These are phyloP conservation scores for Nebria salina DNA, from an alignment of 2,888 invertebrate species.

Conservation along the genomic window DNA sequence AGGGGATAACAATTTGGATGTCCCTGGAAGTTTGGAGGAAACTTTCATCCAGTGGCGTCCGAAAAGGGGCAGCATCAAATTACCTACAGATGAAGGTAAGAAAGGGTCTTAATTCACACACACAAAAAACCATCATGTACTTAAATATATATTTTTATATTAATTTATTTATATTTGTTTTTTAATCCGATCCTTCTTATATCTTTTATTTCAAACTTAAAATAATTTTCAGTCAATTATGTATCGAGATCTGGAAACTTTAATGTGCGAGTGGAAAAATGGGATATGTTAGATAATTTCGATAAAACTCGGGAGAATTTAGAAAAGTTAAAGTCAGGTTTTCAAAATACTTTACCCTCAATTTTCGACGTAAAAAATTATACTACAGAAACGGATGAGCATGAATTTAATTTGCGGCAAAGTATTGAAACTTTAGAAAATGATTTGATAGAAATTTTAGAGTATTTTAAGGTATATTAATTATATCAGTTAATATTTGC, in stretches of 20 bases:
- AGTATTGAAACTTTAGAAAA: not conserved
- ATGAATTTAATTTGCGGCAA: not conserved
- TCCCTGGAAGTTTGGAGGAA: not conserved
- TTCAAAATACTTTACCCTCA: not conserved
- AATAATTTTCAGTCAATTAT: not conserved
- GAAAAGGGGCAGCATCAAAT: conserved; percentile 60
- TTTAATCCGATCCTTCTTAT: not conserved
- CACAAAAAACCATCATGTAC: conserved; percentile 18
- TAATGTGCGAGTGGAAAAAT: not conserved
- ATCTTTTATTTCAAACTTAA: not conserved
- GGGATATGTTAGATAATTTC: not conserved
- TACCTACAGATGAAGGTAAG: conserved; percentile 52
- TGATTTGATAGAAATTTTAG: not conserved
- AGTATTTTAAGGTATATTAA: not conserved
- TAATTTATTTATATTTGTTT: not conserved
- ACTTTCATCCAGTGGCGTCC: conserved; percentile 57
- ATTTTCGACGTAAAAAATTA: not conserved
- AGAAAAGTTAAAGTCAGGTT: not conserved
- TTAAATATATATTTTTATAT: conserved; percentile 2
- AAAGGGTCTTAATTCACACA: conserved; percentile 11
- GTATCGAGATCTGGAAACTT: not conserved
- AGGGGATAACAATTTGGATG: conserved; percentile 11
- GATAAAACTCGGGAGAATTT: not conserved
- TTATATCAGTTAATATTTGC: not conserved
- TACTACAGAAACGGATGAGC: not conserved